Evolutionary conservation across 2,113 vertebrate genomes (phyloP).

Genomic region (Phoenicopterus ruber): DNA sequence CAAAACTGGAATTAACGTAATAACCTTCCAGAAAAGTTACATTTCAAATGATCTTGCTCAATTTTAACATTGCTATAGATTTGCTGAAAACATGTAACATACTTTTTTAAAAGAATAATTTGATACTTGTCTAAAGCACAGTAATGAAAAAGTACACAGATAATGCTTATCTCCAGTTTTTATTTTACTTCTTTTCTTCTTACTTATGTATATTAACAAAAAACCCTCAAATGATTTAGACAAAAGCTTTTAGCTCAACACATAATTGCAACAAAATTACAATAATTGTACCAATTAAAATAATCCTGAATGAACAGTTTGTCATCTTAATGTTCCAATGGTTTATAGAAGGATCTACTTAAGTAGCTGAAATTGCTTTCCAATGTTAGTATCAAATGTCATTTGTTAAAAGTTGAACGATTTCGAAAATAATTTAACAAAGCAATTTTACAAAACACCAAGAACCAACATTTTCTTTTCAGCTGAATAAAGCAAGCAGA

Average conservation of each 20-base stretch:
- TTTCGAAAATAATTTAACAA: slow-evolving; percentile 86
- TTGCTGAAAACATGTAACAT: slow-evolving; percentile 48
- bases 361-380: slow-evolving; percentile 93
- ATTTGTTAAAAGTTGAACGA: slow-evolving; percentile 91
- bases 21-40: slow-evolving; percentile 44
- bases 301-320: slow-evolving; percentile 96
- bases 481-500: slow-evolving; percentile 82
- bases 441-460: slow-evolving; percentile 81
- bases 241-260: slow-evolving; percentile 91
- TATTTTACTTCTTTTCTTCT: slow-evolving; percentile 75
- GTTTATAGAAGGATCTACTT: slow-evolving; percentile 91
- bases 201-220: slow-evolving; percentile 81
- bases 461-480: slow-evolving; percentile 81
- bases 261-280: slow-evolving; percentile 97
- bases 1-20: slow-evolving; percentile 58
- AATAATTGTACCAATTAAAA: slow-evolving; percentile 99
- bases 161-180: slow-evolving; percentile 72
- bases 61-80: slow-evolving; percentile 38
- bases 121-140: slow-evolving; percentile 56
- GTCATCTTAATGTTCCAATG: slow-evolving; percentile 96
- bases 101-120: slow-evolving; percentile 61
- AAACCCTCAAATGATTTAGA: slow-evolving; percentile 83
- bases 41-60: slow-evolving; percentile 40
- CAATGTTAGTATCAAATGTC: slow-evolving; percentile 90
- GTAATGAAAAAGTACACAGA: slow-evolving; percentile 61